Evolutionary conservation across 2,113 vertebrate species (phyloP).

Genomic region (Apodemus speciosus): DNA sequence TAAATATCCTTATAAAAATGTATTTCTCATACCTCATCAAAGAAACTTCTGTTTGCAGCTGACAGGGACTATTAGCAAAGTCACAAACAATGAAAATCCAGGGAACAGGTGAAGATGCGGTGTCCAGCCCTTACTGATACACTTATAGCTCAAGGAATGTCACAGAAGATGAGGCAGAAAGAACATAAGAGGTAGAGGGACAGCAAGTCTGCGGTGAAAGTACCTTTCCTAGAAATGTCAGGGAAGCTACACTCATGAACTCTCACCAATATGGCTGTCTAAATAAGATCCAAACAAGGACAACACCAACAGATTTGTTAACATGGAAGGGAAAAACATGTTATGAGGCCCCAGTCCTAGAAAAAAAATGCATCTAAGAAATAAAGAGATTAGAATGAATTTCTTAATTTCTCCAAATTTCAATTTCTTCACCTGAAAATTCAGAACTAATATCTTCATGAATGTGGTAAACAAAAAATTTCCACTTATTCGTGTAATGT

Average conservation of each 20-base stretch:
- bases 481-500: neutral
- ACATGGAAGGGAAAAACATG: neutral
- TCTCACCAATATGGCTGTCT: neutral
- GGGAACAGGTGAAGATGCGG: neutral
- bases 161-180: neutral
- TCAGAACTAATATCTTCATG: neutral
- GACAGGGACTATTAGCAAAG: neutral
- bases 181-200: neutral
- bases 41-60: neutral
- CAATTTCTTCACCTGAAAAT: slow-evolving; percentile 11
- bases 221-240: neutral
- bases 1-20: neutral
- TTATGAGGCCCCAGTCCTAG: neutral
- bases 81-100: neutral
- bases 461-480: neutral
- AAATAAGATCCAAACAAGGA: neutral
- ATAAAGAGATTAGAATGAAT: neutral
- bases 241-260: neutral
- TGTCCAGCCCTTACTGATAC: neutral
- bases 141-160: neutral
- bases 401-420: slow-evolving; percentile 12
- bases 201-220: neutral
- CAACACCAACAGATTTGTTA: neutral
- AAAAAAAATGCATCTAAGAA: neutral
- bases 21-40: neutral